Evolutionary conservation across 2,797 vertebrate species (phyloP), one percentile per base, ranked within the genome.

Genomic region (Rhinatrema bivittatum): DNA sequence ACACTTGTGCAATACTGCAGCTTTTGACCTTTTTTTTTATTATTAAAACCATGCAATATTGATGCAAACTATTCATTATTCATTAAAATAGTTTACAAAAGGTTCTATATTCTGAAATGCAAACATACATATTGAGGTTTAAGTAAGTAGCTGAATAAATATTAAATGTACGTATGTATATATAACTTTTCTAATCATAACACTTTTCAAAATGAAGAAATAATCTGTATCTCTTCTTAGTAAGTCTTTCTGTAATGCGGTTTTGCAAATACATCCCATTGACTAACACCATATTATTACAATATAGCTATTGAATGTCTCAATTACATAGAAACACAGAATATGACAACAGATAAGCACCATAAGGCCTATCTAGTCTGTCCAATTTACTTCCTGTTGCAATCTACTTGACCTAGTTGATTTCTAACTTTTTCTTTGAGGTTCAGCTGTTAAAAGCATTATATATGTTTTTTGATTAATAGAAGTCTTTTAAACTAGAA

Each of bases 141-240:
- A 13, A 37, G 37, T 30, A 14, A 58, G 49, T 50, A 43, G 40
- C 53, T 53, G 40, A 53, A 38, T 44, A 60, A 36, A 56, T 53
- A 66, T 31, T 51, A 58, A 65, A 63, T 43, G 67, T 76, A 32
- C 45, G 23, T 23, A 43, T 25, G 34, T 42, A 64, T 23, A 46
- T 36, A 39, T 53, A 45, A 26, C 25, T 20, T 37, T 50, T 68
- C 55, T 60, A 40, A 53, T 46, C 53, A 50, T 55, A 47, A 45
- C 56, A 32, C n/a, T n/a, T 27, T 0, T 46, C 35, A 66, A 49
- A 60, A 56, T 43, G 41, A 57, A 46, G 56, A 65, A 76, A 63
- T 10, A 42, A 44, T 22, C 17, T 28, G 33, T 37, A 39, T 22
- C 43, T 27, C 16, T 61, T 45, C 50, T 53, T 31, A 62, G 59